Conservation (phyloP, 2,113 vertebrate genomes). For the Centropus bengalensis region DNA sequence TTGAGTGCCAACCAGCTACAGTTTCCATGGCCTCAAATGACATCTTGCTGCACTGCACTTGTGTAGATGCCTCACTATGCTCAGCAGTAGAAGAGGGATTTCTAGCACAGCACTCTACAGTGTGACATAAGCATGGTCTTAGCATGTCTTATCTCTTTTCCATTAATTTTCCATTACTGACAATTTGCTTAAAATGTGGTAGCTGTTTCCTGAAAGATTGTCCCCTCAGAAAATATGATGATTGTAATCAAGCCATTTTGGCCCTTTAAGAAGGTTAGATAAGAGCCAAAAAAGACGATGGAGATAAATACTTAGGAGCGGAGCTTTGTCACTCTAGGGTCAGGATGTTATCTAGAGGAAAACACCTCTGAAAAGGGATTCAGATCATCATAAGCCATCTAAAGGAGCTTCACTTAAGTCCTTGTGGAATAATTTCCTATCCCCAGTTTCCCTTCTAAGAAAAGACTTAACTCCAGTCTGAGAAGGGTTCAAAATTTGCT, state of each 20-base stretch:
- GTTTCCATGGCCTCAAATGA: neutral
- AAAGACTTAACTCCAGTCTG: neutral
- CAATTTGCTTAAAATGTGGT: neutral
- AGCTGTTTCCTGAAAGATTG: neutral
- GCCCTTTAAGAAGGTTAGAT: neutral
- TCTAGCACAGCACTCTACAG: neutral
- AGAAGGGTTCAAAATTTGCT: neutral
- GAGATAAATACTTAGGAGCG: neutral
- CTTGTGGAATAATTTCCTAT: neutral
- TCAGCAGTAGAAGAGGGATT: neutral
- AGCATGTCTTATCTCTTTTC: neutral
- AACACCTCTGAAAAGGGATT: neutral
- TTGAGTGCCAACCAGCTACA: neutral
- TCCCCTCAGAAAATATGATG: neutral
- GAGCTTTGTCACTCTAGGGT: neutral
- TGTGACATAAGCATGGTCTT: neutral
- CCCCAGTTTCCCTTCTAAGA: neutral
- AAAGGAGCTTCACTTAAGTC: neutral
- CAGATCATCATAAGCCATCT: neutral
- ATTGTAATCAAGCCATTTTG: neutral
- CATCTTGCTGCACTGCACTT: neutral
- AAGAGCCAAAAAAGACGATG: neutral
- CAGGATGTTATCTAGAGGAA: neutral
- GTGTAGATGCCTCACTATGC: neutral
- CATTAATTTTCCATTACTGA: neutral